Conservation (phyloP, 2,113 vertebrate genomes). For the Aphelocoma coerulescens region DNA sequence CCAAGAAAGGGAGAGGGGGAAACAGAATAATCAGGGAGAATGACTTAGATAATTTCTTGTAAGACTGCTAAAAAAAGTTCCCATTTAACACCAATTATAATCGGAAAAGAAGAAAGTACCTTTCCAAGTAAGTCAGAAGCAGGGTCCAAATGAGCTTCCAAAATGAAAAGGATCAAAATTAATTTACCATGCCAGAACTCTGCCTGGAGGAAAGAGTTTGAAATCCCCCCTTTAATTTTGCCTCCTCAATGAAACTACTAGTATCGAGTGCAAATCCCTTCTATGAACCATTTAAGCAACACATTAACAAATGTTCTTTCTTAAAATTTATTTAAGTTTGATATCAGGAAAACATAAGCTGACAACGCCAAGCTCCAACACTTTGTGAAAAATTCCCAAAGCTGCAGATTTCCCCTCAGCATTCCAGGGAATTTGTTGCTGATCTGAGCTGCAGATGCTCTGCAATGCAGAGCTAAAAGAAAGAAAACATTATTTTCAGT, state of each 20-base stretch:
- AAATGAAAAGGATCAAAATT: background rate
- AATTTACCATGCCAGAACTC: background rate
- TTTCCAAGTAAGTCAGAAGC: background rate
- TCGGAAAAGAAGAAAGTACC: background rate
- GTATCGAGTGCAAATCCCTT: background rate
- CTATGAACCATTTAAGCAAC: background rate
- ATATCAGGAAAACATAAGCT: background rate
- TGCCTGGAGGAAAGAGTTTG: background rate
- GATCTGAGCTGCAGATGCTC: slow-evolving; percentile 21
- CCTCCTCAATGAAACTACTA: background rate
- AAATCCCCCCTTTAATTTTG: background rate
- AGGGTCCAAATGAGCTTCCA: background rate
- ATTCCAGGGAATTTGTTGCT: background rate
- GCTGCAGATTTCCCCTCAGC: background rate
- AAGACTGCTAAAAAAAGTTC: background rate
- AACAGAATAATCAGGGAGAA: slow-evolving; percentile 7
- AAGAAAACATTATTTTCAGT: background rate
- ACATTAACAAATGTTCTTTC: background rate
- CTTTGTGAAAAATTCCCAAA: background rate
- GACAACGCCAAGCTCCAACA: background rate
- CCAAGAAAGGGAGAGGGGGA: slow-evolving; percentile 27
- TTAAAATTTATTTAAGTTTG: background rate
- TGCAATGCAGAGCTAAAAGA: slow-evolving; percentile 6
- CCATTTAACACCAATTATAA: background rate
- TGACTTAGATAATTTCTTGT: slow-evolving; percentile 8